A percentile compares a stretch with the other conserved stretches of the same genome.
phyloP scores from a whole-genome alignment of 2,113 vertebrate genomes.

The Triplophysa rosa region DNA sequence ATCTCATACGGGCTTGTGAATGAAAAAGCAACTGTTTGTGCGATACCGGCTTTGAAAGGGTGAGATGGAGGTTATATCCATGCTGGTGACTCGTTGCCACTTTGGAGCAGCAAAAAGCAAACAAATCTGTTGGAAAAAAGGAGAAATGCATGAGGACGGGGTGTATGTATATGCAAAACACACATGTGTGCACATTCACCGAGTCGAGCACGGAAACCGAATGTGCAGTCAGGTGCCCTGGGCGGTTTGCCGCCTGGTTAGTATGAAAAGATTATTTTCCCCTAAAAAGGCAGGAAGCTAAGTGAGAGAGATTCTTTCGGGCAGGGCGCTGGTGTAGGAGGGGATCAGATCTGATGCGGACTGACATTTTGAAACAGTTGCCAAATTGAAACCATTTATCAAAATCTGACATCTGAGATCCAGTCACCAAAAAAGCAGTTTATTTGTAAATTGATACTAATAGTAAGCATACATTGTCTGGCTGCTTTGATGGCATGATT shows the following conservation, averaged over 20 bases:
- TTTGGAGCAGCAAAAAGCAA: conserved; percentile 17
- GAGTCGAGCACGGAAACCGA: background rate
- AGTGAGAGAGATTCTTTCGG: conserved; percentile 76
- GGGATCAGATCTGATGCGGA: conserved; percentile 68
- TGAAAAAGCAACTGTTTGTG: conserved; percentile 16
- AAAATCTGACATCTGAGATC: conserved; percentile 78
- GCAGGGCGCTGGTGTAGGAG: conserved; percentile 64
- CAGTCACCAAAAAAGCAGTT: conserved; percentile 76
- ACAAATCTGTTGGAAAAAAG: conserved; percentile 18
- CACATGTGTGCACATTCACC: background rate
- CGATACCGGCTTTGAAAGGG: conserved; percentile 14
- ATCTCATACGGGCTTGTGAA: conserved; percentile 9
- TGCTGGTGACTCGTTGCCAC: conserved; percentile 9
- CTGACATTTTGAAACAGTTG: conserved; percentile 77
- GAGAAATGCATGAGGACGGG: background rate
- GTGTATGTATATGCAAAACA: conserved; percentile 11
- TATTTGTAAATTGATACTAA: conserved; percentile 82
- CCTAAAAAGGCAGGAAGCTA: conserved; percentile 61
- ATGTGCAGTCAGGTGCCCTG: conserved; percentile 54
- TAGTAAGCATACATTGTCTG: conserved; percentile 70
- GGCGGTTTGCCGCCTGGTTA: conserved; percentile 61
- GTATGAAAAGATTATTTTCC: conserved; percentile 74
- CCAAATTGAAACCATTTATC: conserved; percentile 85
- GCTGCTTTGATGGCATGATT: conserved; percentile 63
- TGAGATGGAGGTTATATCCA: conserved; percentile 8